phyloP scores from a whole-genome alignment of 2,797 vertebrate species.

The Otolemur crassicaudatus region DNA sequence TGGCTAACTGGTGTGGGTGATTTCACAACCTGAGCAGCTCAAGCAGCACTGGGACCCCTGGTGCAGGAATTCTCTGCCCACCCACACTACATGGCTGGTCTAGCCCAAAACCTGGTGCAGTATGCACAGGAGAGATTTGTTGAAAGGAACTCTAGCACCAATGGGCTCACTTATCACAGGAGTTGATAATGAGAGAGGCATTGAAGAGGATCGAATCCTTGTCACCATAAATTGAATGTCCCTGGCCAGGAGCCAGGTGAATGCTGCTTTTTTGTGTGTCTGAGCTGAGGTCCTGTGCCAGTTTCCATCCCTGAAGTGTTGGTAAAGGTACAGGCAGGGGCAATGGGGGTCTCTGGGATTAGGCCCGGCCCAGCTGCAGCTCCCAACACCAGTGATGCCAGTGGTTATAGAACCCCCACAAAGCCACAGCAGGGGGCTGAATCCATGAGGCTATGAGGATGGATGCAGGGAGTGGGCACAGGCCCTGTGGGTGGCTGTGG shows the following conservation, averaged over 20 bases:
- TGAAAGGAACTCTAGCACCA: neutral
- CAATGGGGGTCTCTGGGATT: neutral
- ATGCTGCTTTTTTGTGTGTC: neutral
- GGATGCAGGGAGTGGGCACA: neutral
- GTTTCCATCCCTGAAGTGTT: neutral
- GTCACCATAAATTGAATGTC: rapidly evolving
- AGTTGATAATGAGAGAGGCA: too few species aligned
- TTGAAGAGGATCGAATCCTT: neutral
- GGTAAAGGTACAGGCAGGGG: neutral
- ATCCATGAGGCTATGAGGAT: neutral
- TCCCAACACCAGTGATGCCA: neutral
- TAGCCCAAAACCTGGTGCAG: rapidly evolving
- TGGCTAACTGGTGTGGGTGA: neutral
- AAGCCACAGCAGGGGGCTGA: neutral
- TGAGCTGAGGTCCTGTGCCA: rapidly evolving
- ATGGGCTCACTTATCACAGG: neutral
- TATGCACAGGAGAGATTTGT: neutral
- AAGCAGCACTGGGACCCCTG: rapidly evolving
- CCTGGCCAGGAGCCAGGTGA: neutral
- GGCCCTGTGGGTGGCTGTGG: too few species aligned
- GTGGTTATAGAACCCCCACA: too few species aligned
- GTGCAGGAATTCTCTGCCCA: neutral
- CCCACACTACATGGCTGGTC: rapidly evolving
- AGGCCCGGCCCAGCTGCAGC: neutral
- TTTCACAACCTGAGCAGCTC: too few species aligned